Evolutionary conservation across 2,113 vertebrate species (phyloP).

Genomic region (Protobothrops mucrosquamatus): DNA sequence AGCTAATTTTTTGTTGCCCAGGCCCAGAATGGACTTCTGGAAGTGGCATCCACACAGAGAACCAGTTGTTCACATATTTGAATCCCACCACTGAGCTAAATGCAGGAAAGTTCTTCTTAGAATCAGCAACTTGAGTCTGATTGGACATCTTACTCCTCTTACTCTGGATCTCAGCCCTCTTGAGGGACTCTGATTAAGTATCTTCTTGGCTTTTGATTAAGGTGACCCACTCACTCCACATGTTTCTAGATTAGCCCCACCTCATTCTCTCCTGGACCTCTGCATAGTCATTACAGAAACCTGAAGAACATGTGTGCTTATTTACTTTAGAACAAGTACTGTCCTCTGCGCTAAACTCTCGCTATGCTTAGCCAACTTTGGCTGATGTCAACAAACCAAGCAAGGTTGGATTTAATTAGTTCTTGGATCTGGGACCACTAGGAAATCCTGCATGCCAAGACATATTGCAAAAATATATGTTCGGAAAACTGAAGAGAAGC

Average conservation of each 20-base stretch:
- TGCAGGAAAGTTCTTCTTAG: not conserved
- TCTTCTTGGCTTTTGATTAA: not conserved
- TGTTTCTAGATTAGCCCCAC: not conserved
- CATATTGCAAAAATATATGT: not conserved
- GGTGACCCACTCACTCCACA: not conserved
- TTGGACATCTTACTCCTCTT: not conserved
- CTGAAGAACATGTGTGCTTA: not conserved
- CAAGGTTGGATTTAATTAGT: not conserved
- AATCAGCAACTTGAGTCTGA: not conserved
- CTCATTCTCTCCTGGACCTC: not conserved
- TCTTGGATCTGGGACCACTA: not conserved
- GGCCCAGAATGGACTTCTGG: too few relatives aligned
- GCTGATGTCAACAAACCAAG: not conserved
- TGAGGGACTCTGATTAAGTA: not conserved
- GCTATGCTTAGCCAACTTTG: not conserved
- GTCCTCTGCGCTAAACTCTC: not conserved
- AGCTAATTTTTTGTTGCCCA: too few relatives aligned
- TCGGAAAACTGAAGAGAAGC: constrained; percentile 1
- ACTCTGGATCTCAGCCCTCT: not conserved
- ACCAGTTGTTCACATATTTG: too few relatives aligned
- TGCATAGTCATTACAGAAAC: not conserved
- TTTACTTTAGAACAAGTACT: not conserved
- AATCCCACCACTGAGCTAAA: not conserved
- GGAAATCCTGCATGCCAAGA: not conserved
- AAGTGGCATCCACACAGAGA: too few relatives aligned